Conservation (phyloP, 2,888 invertebrate genomes). For the Dexiosoma caninum region DNA sequence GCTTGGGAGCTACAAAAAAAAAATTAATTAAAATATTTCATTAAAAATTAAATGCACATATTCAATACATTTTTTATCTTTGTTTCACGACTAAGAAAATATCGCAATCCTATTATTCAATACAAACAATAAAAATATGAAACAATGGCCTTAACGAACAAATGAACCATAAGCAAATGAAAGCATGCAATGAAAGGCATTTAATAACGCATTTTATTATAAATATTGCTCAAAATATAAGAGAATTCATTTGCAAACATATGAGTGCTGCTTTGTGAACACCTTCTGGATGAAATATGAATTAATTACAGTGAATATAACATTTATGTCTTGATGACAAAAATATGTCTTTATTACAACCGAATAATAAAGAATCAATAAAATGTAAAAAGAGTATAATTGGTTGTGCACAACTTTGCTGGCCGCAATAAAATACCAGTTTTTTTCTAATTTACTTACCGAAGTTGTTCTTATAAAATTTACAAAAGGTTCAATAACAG, state of each 20-base stretch:
- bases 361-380: neutral
- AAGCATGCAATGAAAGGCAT: neutral
- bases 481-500: too few species aligned
- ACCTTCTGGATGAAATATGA: neutral
- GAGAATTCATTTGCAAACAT: neutral
- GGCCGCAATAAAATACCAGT: too few species aligned
- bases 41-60: neutral
- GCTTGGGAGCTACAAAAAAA: too few species aligned
- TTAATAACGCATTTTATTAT: too few species aligned
- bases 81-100: neutral
- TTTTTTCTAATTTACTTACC: too few species aligned
- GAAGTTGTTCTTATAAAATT: too few species aligned
- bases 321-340: neutral
- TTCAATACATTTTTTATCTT: neutral
- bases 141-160: conserved; percentile 4
- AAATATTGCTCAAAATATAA: too few species aligned
- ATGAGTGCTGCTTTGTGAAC: neutral
- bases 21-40: neutral
- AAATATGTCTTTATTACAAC: neutral
- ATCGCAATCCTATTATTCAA: neutral
- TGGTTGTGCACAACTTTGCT: too few species aligned
- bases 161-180: conserved; percentile 38
- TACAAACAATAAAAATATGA: neutral
- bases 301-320: neutral
- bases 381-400: too few species aligned